Percentiles rank a stretch among this genome's conserved stretches.
Evolutionary conservation across 2,797 vertebrate genomes (phyloP).

Genomic region (Cossypha dichroa): DNA sequence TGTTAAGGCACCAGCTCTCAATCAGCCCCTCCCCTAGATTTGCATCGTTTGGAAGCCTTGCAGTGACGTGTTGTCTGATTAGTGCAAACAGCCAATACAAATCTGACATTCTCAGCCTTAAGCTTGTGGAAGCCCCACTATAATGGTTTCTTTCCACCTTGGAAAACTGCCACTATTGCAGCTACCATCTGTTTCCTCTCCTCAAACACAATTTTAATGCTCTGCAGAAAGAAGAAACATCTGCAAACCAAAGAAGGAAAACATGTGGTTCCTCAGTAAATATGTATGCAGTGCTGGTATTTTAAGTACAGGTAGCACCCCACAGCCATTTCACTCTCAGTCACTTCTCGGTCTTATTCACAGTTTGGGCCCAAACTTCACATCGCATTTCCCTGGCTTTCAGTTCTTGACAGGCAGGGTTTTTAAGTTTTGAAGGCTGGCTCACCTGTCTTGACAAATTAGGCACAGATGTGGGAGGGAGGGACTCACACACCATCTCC

Average conservation of each 20-base stretch:
- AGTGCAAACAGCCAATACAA: background rate
- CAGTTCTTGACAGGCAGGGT: background rate
- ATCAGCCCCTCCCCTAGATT: accelerated
- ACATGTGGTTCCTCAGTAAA: background rate
- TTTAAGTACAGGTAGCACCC: background rate
- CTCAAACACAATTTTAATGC: background rate
- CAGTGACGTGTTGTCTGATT: background rate
- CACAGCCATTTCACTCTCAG: background rate
- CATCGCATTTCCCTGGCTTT: background rate
- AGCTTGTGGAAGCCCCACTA: background rate
- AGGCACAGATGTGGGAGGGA: background rate
- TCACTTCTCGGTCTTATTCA: background rate
- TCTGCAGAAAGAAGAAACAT: background rate
- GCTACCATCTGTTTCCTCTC: slow-evolving; percentile 10
- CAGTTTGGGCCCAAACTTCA: background rate
- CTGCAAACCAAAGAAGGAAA: background rate
- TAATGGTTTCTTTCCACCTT: background rate
- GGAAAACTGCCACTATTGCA: slow-evolving; percentile 9
- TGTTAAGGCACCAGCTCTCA: background rate
- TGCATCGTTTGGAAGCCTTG: background rate
- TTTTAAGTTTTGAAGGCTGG: background rate
- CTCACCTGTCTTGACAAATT: background rate
- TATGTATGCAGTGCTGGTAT: background rate
- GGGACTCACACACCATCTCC: background rate
- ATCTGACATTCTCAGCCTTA: background rate